phyloP scores from a whole-genome alignment of 2,113 vertebrate genomes.

The Pseudopodoces humilis region DNA sequence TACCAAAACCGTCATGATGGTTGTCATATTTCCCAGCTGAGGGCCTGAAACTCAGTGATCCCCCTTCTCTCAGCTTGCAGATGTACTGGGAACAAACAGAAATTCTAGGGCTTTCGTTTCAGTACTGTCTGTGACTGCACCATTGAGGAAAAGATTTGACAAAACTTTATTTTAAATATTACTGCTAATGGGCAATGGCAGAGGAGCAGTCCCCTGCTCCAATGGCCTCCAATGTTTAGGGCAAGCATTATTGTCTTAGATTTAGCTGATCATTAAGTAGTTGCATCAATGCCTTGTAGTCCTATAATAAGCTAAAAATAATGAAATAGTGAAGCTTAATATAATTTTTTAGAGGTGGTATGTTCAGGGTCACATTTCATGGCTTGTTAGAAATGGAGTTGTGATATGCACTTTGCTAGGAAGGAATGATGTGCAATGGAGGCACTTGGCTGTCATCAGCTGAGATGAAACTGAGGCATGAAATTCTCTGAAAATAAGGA shows the following conservation, averaged over 20 bases:
- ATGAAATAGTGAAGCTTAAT: not conserved
- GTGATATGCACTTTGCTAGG: not conserved
- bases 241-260: not conserved
- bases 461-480: not conserved
- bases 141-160: not conserved
- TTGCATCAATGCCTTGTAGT: not conserved
- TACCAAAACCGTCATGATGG: not conserved
- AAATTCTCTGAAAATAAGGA: not conserved
- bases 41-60: not conserved
- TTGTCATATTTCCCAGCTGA: not conserved
- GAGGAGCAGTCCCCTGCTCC: not conserved
- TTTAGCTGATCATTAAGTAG: not conserved
- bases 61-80: not conserved
- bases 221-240: not conserved
- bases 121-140: fast-evolving
- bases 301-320: not conserved
- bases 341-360: not conserved
- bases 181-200: not conserved
- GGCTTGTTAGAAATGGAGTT: not conserved
- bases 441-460: fast-evolving
- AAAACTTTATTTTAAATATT: not conserved
- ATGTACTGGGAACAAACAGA: not conserved
- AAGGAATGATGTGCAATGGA: not conserved
- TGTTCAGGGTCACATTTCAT: not conserved
- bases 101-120: not conserved